A percentile compares a stretch with the other conserved stretches of the same genome.
These are phyloP conservation scores for Silurus meridionalis DNA, from an alignment of 2,113 vertebrate species.

Conservation along the genomic window DNA sequence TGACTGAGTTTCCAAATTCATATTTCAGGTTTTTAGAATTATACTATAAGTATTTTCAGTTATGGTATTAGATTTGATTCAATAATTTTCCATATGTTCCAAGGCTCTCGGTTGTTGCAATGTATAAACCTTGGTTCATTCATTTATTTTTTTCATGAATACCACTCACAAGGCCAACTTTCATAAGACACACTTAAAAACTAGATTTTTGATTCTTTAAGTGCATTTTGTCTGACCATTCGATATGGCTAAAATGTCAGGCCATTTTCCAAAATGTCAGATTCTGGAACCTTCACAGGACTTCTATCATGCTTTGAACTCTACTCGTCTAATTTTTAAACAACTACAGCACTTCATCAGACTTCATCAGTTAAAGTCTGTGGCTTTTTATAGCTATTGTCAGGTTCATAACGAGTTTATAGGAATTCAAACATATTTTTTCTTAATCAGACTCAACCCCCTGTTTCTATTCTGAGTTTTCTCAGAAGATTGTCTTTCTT, in stretches of 20 bases:
- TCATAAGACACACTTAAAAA: background rate
- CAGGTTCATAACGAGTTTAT: background rate
- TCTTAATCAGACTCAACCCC: background rate
- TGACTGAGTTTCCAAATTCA: background rate
- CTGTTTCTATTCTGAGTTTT: constrained; percentile 8
- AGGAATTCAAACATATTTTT: background rate
- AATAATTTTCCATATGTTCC: background rate
- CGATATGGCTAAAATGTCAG: too few species aligned
- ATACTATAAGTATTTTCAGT: background rate
- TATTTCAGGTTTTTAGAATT: background rate
- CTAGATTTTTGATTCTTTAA: background rate
- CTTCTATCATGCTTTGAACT: background rate
- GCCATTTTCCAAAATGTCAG: background rate
- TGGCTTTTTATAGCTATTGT: background rate
- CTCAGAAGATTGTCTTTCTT: background rate
- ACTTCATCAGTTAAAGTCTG: background rate
- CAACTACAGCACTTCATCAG: background rate
- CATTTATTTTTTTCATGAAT: background rate
- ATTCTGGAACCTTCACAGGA: background rate
- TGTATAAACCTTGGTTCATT: background rate
- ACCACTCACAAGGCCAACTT: background rate
- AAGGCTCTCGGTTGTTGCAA: background rate
- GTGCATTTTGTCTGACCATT: background rate
- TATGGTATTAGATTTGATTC: background rate
- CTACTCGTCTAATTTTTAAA: background rate